Evolutionary conservation across 1,140 invertebrate species (phyloP).

Genomic region (Brachionus calyciflorus): DNA sequence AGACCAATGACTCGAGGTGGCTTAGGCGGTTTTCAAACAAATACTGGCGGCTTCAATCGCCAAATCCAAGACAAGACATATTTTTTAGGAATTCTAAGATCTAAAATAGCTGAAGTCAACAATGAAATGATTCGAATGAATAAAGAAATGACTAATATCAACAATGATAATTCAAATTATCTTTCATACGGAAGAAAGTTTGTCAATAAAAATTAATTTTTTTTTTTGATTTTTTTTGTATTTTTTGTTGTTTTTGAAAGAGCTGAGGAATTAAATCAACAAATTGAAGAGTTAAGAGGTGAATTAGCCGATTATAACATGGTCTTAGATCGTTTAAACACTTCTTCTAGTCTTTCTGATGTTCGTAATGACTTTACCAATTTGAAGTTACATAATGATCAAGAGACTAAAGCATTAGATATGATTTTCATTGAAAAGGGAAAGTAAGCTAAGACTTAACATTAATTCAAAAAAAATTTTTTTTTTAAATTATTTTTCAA

Average conservation of each 20-base stretch:
- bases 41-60: constrained; percentile 25
- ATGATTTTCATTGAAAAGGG: constrained; percentile 41
- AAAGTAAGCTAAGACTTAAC: neutral
- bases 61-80: constrained; percentile 44
- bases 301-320: constrained; percentile 46
- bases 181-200: constrained; percentile 37
- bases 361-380: constrained; percentile 22
- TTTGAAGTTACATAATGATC: constrained; percentile 44
- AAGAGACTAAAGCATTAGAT: constrained; percentile 32
- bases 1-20: constrained; percentile 45
- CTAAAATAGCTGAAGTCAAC: constrained; percentile 40
- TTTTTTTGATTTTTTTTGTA: neutral
- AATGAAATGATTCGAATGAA: constrained; percentile 45
- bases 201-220: neutral
- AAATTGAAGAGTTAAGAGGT: constrained; percentile 36
- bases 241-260: constrained; percentile 4
- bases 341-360: constrained; percentile 12
- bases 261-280: constrained; percentile 43
- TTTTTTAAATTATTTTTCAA: too few species aligned
- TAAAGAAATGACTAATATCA: constrained; percentile 15
- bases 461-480: neutral
- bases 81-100: constrained; percentile 31
- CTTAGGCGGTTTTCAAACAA: constrained; percentile 26
- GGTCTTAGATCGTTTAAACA: constrained; percentile 45
- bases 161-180: constrained; percentile 46